Percentiles rank a stretch among this genome's conserved stretches.
Evolutionary conservation across 2,888 invertebrate genomes (phyloP).

Genomic region (Kryphioiulus occultus): DNA sequence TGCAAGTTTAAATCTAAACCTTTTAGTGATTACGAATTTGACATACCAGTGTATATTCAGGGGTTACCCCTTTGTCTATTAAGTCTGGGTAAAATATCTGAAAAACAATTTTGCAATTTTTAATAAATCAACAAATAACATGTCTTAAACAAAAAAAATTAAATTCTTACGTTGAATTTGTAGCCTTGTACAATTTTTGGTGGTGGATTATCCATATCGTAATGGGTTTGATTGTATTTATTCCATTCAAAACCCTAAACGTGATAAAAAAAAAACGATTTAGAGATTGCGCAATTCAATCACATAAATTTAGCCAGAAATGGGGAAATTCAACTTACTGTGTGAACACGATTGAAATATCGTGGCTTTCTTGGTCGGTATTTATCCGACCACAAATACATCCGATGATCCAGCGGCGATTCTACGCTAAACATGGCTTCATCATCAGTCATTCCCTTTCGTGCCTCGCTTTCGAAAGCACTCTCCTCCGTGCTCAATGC

Average conservation of each 20-base stretch:
- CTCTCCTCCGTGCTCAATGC: conserved; percentile 70
- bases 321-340: conserved; percentile 57
- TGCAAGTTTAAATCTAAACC: neutral
- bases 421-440: conserved; percentile 93
- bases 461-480: conserved; percentile 79
- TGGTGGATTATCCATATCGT: conserved; percentile 99
- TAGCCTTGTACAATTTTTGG: conserved; percentile 99
- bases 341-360: conserved; percentile 86
- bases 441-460: conserved; percentile 83
- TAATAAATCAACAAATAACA: neutral
- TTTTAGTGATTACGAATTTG: neutral
- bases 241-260: conserved; percentile 99
- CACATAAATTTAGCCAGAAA: neutral
- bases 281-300: neutral
- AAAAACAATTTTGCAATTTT: neutral
- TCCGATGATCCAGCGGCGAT: conserved; percentile 82
- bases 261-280: conserved; percentile 50
- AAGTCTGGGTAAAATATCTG: conserved; percentile 98
- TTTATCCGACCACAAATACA: conserved; percentile 96
- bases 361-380: conserved; percentile 96
- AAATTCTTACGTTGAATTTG: conserved; percentile 83
- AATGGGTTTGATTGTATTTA: conserved; percentile 99
- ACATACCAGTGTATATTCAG: conserved; percentile 87
- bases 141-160: neutral
- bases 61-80: conserved; percentile 90